Base-by-base conservation (phyloP, 2,888 invertebrate genomes). In the Abrostola tripartita region DNA sequence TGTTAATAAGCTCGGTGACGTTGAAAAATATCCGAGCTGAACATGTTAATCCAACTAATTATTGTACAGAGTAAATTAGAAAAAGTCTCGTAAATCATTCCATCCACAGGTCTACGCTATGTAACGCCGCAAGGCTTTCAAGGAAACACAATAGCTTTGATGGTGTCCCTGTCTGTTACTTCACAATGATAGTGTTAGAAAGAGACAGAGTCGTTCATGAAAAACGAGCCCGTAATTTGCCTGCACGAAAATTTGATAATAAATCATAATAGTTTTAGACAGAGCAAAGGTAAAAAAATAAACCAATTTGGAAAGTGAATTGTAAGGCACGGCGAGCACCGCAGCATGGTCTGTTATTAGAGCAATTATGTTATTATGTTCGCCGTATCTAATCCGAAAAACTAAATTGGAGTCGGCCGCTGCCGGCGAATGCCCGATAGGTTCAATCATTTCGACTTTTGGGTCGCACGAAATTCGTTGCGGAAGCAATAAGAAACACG, bases 261-360 rank as follows among this genome's bases (percentile, higher is more conserved):
- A 94, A 94, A 94, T 94, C 93, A 94, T 93, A 92, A 94, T 94
- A 94, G 94, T 94, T 93, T 92, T 91, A 92, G 93, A 92, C 92
- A 92, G 91, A 90, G 88, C 87, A 84, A 82, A 88, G 86, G 88
- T 89, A 92, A 94, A 94, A 92, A 93, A 91, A 90, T 92, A 92
- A 92, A 93, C 93, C 92, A 93, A 94, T 93, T 94, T 94, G 91
- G 93, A 94, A 94, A 94, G 94, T 94, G 93, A 94, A 94, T 93
- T 93, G 92, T 94, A 93, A 92, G 94, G 93, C 91, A 92, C 90
- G 90, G 90, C 92, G 88, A 85, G 88, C 87, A 83, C 86, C 86
- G 87, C 84, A 82, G 89, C 86, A 89, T 85, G 87, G 88, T 85
- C 90, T 94, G 90, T 94, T 94, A 94, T 94, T 94, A 94, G 92